phyloP scores from a whole-genome alignment of 2,888 invertebrate genomes.

The Aelia acuminata region DNA sequence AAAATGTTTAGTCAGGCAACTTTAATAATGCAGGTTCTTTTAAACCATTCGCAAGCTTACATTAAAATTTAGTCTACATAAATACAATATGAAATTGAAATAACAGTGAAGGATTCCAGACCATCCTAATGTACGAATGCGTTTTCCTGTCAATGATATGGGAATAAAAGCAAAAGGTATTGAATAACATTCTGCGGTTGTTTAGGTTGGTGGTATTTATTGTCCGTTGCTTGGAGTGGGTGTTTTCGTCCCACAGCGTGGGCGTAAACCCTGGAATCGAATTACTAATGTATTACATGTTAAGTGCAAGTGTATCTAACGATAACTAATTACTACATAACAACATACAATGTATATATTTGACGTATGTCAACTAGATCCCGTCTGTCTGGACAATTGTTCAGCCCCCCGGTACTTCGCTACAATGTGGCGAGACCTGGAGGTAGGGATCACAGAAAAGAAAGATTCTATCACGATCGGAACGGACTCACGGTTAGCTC shows the following conservation, averaged over 20 bases:
- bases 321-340: too few relatives aligned
- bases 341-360: too few relatives aligned
- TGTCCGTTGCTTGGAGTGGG: not conserved
- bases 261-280: not conserved
- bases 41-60: too few relatives aligned
- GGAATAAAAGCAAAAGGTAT: not conserved
- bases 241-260: not conserved
- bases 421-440: too few relatives aligned
- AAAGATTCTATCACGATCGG: too few relatives aligned
- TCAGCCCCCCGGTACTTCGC: too few relatives aligned
- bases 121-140: not conserved
- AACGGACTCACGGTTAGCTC: too few relatives aligned
- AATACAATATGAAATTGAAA: not conserved
- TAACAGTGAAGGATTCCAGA: not conserved
- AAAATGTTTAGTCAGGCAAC: too few relatives aligned
- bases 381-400: too few relatives aligned
- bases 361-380: too few relatives aligned
- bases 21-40: too few relatives aligned
- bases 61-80: not conserved
- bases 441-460: too few relatives aligned
- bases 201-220: not conserved
- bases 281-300: not conserved
- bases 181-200: not conserved
- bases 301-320: not conserved
- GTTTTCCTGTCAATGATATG: not conserved